Evolutionary conservation across 2,113 vertebrate genomes (phyloP).

Genomic region (Platichthys flesus): DNA sequence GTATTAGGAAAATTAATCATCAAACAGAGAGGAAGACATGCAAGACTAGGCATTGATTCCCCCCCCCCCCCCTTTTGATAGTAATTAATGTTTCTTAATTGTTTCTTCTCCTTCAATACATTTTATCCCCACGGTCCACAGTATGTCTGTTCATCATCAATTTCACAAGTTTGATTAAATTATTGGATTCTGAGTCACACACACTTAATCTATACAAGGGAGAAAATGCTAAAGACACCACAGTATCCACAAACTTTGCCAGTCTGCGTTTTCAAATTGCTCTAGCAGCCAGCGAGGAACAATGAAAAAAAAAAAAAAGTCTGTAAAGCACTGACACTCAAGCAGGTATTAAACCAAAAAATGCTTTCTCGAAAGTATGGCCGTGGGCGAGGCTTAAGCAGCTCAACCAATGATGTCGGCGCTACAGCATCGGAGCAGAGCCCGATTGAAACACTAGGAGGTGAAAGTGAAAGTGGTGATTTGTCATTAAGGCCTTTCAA

Average conservation of each 20-base stretch:
- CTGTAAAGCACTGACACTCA: constrained; percentile 54
- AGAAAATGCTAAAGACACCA: constrained; percentile 17
- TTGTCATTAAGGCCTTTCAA: constrained; percentile 83
- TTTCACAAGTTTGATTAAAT: constrained; percentile 35
- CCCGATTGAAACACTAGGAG: constrained; percentile 75
- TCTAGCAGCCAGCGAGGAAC: constrained; percentile 24
- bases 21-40: constrained; percentile 48
- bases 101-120: constrained; percentile 66
- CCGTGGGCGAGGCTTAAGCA: constrained; percentile 60
- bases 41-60: constrained; percentile 33
- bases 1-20: constrained; percentile 46
- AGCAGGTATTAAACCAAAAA: constrained; percentile 54
- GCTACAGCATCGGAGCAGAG: constrained; percentile 62
- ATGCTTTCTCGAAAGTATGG: constrained; percentile 60
- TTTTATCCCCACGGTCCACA: constrained; percentile 41
- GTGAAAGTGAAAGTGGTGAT: constrained; percentile 80
- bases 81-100: constrained; percentile 66
- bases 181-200: constrained; percentile 4
- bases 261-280: constrained; percentile 45
- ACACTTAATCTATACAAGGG: not conserved
- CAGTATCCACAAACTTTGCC: constrained; percentile 42
- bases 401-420: constrained; percentile 69
- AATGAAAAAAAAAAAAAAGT: constrained; percentile 29
- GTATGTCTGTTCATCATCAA: constrained; percentile 49
- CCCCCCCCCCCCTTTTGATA: constrained; percentile 41